These are phyloP conservation scores for Mycteria americana DNA, from an alignment of 2,797 vertebrate species.

Conservation along the genomic window DNA sequence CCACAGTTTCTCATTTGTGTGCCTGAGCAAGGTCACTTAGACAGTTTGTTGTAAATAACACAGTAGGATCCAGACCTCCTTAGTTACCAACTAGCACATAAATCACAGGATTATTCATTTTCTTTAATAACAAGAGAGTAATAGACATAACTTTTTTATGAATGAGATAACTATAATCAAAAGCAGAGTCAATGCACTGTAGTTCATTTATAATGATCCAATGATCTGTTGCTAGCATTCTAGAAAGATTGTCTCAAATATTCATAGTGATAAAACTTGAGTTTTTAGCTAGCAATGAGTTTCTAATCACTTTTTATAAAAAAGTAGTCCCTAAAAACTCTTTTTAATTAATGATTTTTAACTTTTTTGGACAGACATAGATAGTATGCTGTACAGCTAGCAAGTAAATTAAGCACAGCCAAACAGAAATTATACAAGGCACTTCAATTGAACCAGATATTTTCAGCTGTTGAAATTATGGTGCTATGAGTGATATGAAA, in stretches of 20 bases:
- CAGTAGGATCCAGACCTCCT: neutral
- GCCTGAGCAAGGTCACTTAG: neutral
- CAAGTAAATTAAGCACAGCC: neutral
- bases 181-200: neutral
- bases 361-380: neutral
- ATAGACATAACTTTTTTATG: neutral
- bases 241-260: neutral
- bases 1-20: neutral
- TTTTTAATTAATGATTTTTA: neutral
- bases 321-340: neutral
- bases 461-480: neutral
- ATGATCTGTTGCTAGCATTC: neutral
- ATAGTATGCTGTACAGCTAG: neutral
- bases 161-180: neutral
- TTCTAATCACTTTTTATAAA: neutral
- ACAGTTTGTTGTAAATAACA: neutral
- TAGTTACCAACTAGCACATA: neutral
- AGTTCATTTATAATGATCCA: neutral
- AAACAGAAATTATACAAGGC: neutral
- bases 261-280: neutral
- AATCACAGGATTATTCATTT: constrained; percentile 16
- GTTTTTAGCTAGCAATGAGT: neutral
- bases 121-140: neutral
- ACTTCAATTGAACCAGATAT: neutral
- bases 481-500: neutral